These are phyloP conservation scores for Cataglyphis hispanica DNA, from an alignment of 1,140 invertebrate genomes.

Conservation along the genomic window DNA sequence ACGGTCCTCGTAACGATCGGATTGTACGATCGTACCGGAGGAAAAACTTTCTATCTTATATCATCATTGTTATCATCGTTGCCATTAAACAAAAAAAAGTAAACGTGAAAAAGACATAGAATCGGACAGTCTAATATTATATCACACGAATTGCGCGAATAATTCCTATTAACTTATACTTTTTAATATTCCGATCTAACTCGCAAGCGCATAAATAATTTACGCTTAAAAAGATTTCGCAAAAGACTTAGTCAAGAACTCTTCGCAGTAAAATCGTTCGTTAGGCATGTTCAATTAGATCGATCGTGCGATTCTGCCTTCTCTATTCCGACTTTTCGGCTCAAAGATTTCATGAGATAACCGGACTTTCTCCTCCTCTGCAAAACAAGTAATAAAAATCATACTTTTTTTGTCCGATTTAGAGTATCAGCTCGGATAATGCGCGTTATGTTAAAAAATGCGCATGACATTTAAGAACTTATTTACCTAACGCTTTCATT, in stretches of 20 bases:
- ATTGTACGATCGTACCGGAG: background rate
- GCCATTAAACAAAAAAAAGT: slow-evolving; percentile 51
- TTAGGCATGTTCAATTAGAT: slow-evolving; percentile 74
- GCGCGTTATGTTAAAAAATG: slow-evolving; percentile 15
- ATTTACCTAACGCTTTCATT: slow-evolving; percentile 79
- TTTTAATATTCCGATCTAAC: slow-evolving; percentile 61
- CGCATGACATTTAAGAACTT: slow-evolving; percentile 52
- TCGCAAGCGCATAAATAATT: slow-evolving; percentile 79
- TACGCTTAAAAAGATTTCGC: slow-evolving; percentile 83
- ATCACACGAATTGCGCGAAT: slow-evolving; percentile 42
- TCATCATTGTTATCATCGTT: slow-evolving; percentile 26
- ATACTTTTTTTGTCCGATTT: slow-evolving; percentile 29
- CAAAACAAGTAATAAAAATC: slow-evolving; percentile 32
- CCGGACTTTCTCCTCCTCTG: slow-evolving; percentile 26
- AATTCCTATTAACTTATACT: slow-evolving; percentile 33
- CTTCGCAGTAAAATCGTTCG: slow-evolving; percentile 84
- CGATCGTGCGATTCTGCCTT: slow-evolving; percentile 26
- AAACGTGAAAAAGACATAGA: slow-evolving; percentile 59
- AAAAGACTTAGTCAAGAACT: slow-evolving; percentile 83
- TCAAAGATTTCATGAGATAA: slow-evolving; percentile 34
- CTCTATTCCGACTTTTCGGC: slow-evolving; percentile 35
- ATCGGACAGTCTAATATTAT: slow-evolving; percentile 59
- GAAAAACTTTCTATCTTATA: slow-evolving; percentile 42
- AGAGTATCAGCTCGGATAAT: slow-evolving; percentile 4
- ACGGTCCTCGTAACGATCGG: slow-evolving; percentile 16